These are phyloP conservation scores for Craniophora ligustri DNA, from an alignment of 2,888 invertebrate species.

Conservation along the genomic window DNA sequence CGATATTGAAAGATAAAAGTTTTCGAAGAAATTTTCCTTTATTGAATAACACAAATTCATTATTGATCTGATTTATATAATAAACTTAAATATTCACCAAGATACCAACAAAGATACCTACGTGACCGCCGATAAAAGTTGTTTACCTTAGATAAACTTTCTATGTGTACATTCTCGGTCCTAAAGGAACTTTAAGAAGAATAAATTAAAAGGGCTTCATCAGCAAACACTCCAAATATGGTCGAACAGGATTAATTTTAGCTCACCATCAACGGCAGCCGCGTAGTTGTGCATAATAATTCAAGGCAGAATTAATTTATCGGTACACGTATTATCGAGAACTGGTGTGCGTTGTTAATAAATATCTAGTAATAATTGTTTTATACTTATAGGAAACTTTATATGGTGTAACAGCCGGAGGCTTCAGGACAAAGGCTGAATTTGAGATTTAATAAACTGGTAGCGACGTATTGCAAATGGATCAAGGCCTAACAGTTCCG, in stretches of 20 bases:
- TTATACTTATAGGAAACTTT: conserved; percentile 3
- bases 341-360: conserved; percentile 32
- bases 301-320: conserved; percentile 63
- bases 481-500: conserved; percentile 55
- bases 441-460: conserved; percentile 51
- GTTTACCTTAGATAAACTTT: conserved; percentile 65
- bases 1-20: conserved; percentile 9
- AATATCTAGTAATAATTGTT: conserved; percentile 35
- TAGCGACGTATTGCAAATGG: conserved; percentile 57
- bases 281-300: conserved; percentile 60
- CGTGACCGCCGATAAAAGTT: conserved; percentile 59
- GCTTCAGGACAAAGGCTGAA: conserved; percentile 35
- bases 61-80: conserved; percentile 41
- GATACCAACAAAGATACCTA: conserved; percentile 53
- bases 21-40: conserved; percentile 13
- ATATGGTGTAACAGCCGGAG: background rate
- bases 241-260: conserved; percentile 65
- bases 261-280: conserved; percentile 56
- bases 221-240: conserved; percentile 67
- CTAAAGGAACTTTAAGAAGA: conserved; percentile 62
- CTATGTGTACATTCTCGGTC: conserved; percentile 56
- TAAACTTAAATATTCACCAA: conserved; percentile 40
- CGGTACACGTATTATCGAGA: conserved; percentile 56
- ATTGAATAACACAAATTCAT: conserved; percentile 19
- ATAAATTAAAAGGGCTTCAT: conserved; percentile 64